phyloP scores from a whole-genome alignment of 2,113 vertebrate species.

The Rhipidura dahli region DNA sequence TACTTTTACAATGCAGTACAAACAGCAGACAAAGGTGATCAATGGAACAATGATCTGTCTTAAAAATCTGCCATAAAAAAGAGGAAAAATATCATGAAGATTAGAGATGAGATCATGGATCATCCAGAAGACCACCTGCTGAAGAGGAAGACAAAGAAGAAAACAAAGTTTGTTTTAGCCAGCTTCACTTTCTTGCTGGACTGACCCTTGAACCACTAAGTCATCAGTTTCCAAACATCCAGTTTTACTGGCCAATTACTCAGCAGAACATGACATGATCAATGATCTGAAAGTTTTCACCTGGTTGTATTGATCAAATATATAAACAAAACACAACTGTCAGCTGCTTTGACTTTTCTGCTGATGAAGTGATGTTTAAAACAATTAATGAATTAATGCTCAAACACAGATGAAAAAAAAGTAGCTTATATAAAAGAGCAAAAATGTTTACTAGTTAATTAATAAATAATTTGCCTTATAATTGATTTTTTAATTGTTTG shows the following conservation, averaged over 20 bases:
- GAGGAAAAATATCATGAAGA: conserved; percentile 19
- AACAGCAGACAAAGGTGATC: conserved; percentile 8
- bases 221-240: conserved; percentile 70
- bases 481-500: conserved; percentile 74
- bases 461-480: conserved; percentile 73
- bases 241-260: conserved; percentile 70
- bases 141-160: conserved; percentile 13
- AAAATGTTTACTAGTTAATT: conserved; percentile 70
- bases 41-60: neutral
- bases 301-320: conserved; percentile 71
- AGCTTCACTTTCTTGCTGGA: conserved; percentile 43
- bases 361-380: conserved; percentile 73
- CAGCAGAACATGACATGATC: conserved; percentile 73
- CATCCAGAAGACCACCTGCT: neutral
- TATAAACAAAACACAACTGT: conserved; percentile 73
- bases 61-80: conserved; percentile 26
- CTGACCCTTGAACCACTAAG: conserved; percentile 63
- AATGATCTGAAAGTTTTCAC: conserved; percentile 72
- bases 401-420: conserved; percentile 62
- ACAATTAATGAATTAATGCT: conserved; percentile 72
- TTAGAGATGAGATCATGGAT: neutral
- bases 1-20: neutral
- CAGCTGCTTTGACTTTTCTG: conserved; percentile 66
- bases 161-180: conserved; percentile 39
- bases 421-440: conserved; percentile 69